phyloP scores from a whole-genome alignment of 1,140 invertebrate genomes.

The Diprion similis region DNA sequence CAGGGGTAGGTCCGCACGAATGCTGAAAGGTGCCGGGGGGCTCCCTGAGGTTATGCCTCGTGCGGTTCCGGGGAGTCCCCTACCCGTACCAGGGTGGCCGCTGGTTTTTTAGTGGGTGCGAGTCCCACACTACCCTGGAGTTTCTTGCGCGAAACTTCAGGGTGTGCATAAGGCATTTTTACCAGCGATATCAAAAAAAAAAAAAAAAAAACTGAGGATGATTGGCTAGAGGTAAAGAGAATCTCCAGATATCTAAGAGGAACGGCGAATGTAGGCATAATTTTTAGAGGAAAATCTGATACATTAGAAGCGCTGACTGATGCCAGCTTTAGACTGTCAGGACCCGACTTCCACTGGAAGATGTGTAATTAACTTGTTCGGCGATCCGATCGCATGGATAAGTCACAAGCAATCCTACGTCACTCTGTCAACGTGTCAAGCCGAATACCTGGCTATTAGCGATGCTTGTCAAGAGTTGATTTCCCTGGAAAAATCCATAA shows the following conservation, averaged over 20 bases:
- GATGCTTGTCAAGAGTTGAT: slow-evolving; percentile 38
- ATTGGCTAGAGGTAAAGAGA: slow-evolving; percentile 40
- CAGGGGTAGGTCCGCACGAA: no score
- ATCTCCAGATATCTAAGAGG: slow-evolving; percentile 42
- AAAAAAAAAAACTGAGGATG: no score
- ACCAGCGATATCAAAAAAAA: no score
- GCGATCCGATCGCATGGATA: slow-evolving; percentile 34
- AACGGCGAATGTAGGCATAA: slow-evolving; percentile 22
- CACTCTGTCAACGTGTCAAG: slow-evolving; percentile 40
- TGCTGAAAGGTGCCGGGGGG: no score
- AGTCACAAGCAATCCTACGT: slow-evolving; percentile 37
- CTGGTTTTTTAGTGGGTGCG: no score
- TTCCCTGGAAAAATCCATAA: slow-evolving; percentile 30
- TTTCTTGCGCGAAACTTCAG: no score
- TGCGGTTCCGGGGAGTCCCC: no score
- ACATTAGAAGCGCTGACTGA: slow-evolving; percentile 27
- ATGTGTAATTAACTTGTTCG: slow-evolving; percentile 25
- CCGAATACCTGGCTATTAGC: slow-evolving; percentile 44
- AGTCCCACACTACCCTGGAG: no score
- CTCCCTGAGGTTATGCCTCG: no score
- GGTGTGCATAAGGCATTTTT: no score
- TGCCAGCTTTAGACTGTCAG: slow-evolving; percentile 28
- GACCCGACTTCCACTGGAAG: slow-evolving; percentile 16
- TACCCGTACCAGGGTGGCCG: no score
- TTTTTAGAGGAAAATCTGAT: slow-evolving; percentile 22